These are phyloP conservation scores for Naja naja DNA, from an alignment of 2,113 vertebrate species.

Conservation along the genomic window DNA sequence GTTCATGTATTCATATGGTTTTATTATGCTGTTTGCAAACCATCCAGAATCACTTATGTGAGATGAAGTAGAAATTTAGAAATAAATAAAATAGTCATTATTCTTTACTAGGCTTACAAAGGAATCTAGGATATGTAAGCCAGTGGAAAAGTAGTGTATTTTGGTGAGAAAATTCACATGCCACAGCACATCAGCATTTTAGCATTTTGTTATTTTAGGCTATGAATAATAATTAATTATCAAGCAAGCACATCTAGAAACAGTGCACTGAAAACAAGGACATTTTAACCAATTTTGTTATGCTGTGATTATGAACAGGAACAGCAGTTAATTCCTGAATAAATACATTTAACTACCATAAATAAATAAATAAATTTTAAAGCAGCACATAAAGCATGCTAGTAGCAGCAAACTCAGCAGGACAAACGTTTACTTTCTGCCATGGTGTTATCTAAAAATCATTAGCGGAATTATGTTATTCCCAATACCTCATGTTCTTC, in stretches of 20 bases:
- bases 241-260: background rate
- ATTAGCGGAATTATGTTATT: slow-evolving; percentile 30
- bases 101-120: background rate
- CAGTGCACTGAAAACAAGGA: background rate
- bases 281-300: slow-evolving; percentile 22
- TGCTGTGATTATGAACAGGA: slow-evolving; percentile 24
- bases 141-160: background rate
- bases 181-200: background rate
- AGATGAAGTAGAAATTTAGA: background rate
- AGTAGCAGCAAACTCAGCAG: slow-evolving; percentile 28
- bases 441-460: slow-evolving; percentile 42
- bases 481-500: slow-evolving; percentile 27
- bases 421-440: slow-evolving; percentile 42
- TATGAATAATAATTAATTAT: background rate
- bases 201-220: background rate
- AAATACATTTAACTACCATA: slow-evolving; percentile 19
- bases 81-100: background rate
- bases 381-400: slow-evolving; percentile 22
- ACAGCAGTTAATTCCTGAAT: slow-evolving; percentile 43
- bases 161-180: background rate
- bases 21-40: background rate
- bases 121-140: background rate
- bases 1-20: background rate
- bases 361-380: slow-evolving; percentile 21
- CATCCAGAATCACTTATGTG: background rate